Percentiles rank a stretch among this genome's conserved stretches.
phyloP scores from a whole-genome alignment of 2,113 vertebrate species.

The Larimichthys crocea region DNA sequence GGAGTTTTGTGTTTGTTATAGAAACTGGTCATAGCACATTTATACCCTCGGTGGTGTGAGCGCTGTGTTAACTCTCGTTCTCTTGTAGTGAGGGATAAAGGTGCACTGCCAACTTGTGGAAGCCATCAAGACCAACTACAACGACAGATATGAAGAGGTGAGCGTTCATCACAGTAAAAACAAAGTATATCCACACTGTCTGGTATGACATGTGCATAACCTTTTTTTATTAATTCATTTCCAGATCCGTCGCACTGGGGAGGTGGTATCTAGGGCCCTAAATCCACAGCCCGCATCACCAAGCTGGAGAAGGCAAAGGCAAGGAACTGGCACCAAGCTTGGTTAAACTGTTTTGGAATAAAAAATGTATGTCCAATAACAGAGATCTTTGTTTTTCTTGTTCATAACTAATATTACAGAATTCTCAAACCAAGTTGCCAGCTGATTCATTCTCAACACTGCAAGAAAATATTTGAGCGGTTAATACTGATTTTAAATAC shows the following conservation, averaged over 20 bases:
- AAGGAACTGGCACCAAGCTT: slow-evolving; percentile 98
- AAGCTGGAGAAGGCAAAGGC: slow-evolving; percentile 97
- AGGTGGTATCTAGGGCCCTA: slow-evolving; percentile 93
- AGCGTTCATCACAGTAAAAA: slow-evolving; percentile 14
- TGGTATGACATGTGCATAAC: accelerated
- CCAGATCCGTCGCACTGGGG: slow-evolving; percentile 99
- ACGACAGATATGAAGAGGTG: slow-evolving; percentile 98
- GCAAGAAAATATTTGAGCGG: not conserved
- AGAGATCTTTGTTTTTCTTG: not conserved
- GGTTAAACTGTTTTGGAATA: slow-evolving; percentile 89
- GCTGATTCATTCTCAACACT: not conserved
- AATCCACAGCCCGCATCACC: slow-evolving; percentile 94
- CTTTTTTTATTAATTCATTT: not conserved
- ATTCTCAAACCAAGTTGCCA: not conserved
- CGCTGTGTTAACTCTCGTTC: not conserved
- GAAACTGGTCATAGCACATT: not conserved
- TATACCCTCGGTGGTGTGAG: not conserved
- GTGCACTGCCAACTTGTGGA: slow-evolving; percentile 95
- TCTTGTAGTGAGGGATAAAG: slow-evolving; percentile 93
- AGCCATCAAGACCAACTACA: slow-evolving; percentile 98
- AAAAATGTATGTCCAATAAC: slow-evolving; percentile 73
- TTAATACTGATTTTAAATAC: no score
- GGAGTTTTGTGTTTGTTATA: no score
- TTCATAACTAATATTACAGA: not conserved
- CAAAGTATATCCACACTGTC: accelerated